These are phyloP conservation scores for Apis laboriosa DNA, from an alignment of 1,140 invertebrate species.

Conservation along the genomic window DNA sequence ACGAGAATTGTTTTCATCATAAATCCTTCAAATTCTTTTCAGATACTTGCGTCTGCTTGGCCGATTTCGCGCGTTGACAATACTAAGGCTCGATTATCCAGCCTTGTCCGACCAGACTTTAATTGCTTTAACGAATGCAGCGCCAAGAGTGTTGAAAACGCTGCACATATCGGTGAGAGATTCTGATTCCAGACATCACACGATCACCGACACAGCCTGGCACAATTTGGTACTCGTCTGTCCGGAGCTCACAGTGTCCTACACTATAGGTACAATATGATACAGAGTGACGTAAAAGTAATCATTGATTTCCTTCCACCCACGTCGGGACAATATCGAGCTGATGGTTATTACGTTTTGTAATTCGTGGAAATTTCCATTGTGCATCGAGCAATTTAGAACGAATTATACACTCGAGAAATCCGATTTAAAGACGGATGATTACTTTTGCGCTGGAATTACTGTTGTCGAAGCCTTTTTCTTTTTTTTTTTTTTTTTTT, in stretches of 20 bases:
- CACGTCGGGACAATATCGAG: neutral
- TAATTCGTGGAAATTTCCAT: neutral
- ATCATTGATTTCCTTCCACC: neutral
- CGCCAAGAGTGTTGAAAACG: constrained; percentile 65
- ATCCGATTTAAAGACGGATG: neutral
- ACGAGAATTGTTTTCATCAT: neutral
- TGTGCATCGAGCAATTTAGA: neutral
- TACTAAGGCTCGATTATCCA: constrained; percentile 77
- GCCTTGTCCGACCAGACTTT: constrained; percentile 77
- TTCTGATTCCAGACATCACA: constrained; percentile 76
- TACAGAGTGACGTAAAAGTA: constrained; percentile 33
- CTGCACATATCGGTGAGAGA: constrained; percentile 75
- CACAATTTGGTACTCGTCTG: constrained; percentile 72
- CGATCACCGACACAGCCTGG: constrained; percentile 73
- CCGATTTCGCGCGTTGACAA: constrained; percentile 69
- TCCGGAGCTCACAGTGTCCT: constrained; percentile 75
- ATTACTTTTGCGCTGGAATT: neutral
- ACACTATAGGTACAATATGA: constrained; percentile 73
- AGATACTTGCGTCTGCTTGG: constrained; percentile 74
- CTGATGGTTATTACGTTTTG: neutral
- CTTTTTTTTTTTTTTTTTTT: neutral
- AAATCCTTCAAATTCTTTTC: neutral
- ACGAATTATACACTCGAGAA: neutral
- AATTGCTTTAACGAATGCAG: constrained; percentile 69
- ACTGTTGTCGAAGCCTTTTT: no score